phyloP scores from a whole-genome alignment of 2,888 invertebrate genomes.

The Microchrysa polita region DNA sequence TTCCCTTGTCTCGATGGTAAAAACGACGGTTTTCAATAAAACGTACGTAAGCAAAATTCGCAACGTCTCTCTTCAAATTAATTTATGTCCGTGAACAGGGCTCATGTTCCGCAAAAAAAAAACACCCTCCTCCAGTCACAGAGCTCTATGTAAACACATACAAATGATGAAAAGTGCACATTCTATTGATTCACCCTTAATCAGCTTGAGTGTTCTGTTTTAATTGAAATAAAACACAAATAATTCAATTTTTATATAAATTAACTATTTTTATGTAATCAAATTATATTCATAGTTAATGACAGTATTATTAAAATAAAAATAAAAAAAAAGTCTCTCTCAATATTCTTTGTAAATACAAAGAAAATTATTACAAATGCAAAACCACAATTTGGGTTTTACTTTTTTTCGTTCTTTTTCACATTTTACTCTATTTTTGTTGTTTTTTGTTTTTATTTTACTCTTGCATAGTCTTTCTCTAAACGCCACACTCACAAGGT shows the following conservation, averaged over 20 bases:
- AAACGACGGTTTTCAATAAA: no score
- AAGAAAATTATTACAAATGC: slow-evolving; percentile 45
- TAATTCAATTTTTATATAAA: slow-evolving; percentile 49
- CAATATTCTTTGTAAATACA: slow-evolving; percentile 50
- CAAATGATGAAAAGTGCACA: no score
- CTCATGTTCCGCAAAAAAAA: no score
- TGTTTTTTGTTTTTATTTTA: neutral
- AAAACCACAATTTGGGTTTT: slow-evolving; percentile 51
- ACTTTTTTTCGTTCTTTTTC: slow-evolving; percentile 32
- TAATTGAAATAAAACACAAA: neutral
- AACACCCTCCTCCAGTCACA: no score
- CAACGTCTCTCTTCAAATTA: no score
- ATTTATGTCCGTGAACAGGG: no score
- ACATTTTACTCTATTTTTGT: slow-evolving; percentile 31
- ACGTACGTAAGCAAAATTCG: no score
- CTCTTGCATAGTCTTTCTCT: neutral
- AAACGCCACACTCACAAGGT: neutral
- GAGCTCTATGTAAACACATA: no score
- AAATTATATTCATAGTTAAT: slow-evolving; percentile 46
- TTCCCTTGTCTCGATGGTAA: no score
- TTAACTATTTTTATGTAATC: slow-evolving; percentile 50
- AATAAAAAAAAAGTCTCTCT: slow-evolving; percentile 48
- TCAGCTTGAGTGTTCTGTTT: no score
- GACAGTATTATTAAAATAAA: slow-evolving; percentile 48
- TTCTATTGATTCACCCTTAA: no score